phyloP scores from a whole-genome alignment of 2,797 vertebrate species.

The Siniperca scherzeri region DNA sequence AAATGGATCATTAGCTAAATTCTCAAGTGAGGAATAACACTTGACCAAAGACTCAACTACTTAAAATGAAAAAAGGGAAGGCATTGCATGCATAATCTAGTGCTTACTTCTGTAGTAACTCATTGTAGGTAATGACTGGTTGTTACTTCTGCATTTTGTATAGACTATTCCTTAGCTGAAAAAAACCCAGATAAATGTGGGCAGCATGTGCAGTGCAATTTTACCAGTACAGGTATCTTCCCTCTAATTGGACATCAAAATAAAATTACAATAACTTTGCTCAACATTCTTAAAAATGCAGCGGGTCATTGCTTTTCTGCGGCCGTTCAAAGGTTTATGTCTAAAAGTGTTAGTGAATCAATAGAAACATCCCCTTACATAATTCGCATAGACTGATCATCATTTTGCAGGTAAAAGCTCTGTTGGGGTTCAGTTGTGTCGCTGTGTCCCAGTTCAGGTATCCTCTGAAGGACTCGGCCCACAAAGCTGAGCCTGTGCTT shows the following conservation, averaged over 20 bases:
- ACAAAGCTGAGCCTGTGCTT: constrained; percentile 24
- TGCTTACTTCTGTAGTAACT: neutral
- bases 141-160: constrained; percentile 6
- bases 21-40: constrained; percentile 19
- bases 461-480: constrained; percentile 11
- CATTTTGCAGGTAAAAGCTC: neutral
- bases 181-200: constrained; percentile 4
- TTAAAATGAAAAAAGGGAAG: constrained; percentile 29
- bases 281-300: constrained; percentile 2
- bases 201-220: neutral
- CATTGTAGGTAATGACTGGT: constrained; percentile 6
- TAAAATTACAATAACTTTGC: neutral
- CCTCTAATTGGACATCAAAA: neutral
- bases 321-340: constrained; percentile 24
- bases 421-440: neutral
- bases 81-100: constrained; percentile 27
- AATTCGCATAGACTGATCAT: neutral
- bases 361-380: neutral
- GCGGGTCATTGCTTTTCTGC: constrained; percentile 7
- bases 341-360: constrained; percentile 9
- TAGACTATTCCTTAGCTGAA: neutral
- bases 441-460: constrained; percentile 29
- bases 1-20: constrained; percentile 38
- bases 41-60: constrained; percentile 33
- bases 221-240: neutral